Evolutionary conservation across 1,140 invertebrate species (phyloP).

Genomic region (Caenorhabditis inopinata): DNA sequence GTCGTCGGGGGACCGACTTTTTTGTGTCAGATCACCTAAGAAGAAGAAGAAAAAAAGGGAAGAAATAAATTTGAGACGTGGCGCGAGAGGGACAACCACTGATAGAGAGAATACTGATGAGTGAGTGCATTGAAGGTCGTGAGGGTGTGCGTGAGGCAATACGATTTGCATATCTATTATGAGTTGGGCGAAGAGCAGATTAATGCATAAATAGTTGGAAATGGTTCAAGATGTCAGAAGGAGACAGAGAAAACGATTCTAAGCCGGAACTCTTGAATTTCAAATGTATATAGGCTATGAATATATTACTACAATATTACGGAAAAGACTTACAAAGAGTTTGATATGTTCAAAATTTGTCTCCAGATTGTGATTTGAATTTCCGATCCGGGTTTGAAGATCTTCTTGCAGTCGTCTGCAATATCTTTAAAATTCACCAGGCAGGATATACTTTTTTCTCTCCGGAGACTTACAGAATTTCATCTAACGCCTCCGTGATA

Average conservation of each 20-base stretch:
- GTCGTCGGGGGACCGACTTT: background rate
- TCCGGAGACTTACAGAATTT: background rate
- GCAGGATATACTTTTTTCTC: background rate
- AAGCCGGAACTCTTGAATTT: too few relatives aligned
- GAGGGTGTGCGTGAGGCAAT: background rate
- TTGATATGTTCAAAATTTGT: slow-evolving; percentile 22
- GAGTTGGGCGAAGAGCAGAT: background rate
- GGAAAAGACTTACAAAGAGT: background rate
- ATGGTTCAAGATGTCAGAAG: background rate
- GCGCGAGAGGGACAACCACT: background rate
- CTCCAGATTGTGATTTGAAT: background rate
- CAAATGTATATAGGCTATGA: too few relatives aligned
- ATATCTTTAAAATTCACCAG: background rate
- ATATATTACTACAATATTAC: too few relatives aligned
- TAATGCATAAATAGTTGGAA: slow-evolving; percentile 18
- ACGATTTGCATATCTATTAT: slow-evolving; percentile 32
- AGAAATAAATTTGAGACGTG: background rate
- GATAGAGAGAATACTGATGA: slow-evolving; percentile 26
- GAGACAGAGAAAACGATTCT: too few relatives aligned
- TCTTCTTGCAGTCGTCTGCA: slow-evolving; percentile 3
- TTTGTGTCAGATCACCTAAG: slow-evolving; percentile 9
- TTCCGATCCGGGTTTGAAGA: background rate
- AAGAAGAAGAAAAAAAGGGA: background rate
- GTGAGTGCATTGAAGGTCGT: background rate
- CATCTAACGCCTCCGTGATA: background rate